These are phyloP conservation scores for Trissolcus basalis DNA, from an alignment of 1,140 invertebrate species.

Conservation along the genomic window DNA sequence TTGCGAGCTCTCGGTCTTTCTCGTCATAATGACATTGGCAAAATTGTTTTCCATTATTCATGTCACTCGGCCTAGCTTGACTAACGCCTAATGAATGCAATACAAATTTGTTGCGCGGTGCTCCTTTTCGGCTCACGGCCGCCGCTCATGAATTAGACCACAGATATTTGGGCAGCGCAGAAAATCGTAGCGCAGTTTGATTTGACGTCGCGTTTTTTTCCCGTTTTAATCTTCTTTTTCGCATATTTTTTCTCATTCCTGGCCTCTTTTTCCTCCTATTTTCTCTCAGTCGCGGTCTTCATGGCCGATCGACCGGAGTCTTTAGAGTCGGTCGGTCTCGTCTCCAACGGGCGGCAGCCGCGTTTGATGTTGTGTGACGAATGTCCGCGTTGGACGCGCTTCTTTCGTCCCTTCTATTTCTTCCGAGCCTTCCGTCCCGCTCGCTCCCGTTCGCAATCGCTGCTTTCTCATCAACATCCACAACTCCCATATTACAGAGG, in stretches of 20 bases:
- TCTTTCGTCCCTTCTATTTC: slow-evolving; percentile 57
- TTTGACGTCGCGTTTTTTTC: slow-evolving; percentile 51
- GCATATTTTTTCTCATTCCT: slow-evolving; percentile 60
- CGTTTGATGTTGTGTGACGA: slow-evolving; percentile 75
- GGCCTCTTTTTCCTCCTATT: slow-evolving; percentile 57
- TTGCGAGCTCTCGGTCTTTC: slow-evolving; percentile 7
- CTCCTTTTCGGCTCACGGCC: slow-evolving; percentile 30
- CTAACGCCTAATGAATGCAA: slow-evolving; percentile 46
- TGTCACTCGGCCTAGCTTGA: slow-evolving; percentile 19
- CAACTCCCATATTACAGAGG: slow-evolving; percentile 44
- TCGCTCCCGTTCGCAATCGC: slow-evolving; percentile 37
- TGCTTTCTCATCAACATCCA: slow-evolving; percentile 50
- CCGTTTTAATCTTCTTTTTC: slow-evolving; percentile 58
- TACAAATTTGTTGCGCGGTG: slow-evolving; percentile 52
- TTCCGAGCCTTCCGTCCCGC: slow-evolving; percentile 36
- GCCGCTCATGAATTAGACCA: slow-evolving; percentile 46
- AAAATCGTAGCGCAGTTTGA: slow-evolving; percentile 56
- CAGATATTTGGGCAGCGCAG: slow-evolving; percentile 52
- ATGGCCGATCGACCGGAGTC: slow-evolving; percentile 71
- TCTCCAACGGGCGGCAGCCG: slow-evolving; percentile 70
- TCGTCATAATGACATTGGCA: slow-evolving; percentile 42
- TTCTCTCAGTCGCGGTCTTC: slow-evolving; percentile 64
- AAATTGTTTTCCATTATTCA: slow-evolving; percentile 57
- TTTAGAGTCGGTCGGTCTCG: slow-evolving; percentile 71
- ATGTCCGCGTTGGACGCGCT: slow-evolving; percentile 70